These are phyloP conservation scores for Ormyrus rosae DNA, from an alignment of 2,888 invertebrate species.

Conservation along the genomic window DNA sequence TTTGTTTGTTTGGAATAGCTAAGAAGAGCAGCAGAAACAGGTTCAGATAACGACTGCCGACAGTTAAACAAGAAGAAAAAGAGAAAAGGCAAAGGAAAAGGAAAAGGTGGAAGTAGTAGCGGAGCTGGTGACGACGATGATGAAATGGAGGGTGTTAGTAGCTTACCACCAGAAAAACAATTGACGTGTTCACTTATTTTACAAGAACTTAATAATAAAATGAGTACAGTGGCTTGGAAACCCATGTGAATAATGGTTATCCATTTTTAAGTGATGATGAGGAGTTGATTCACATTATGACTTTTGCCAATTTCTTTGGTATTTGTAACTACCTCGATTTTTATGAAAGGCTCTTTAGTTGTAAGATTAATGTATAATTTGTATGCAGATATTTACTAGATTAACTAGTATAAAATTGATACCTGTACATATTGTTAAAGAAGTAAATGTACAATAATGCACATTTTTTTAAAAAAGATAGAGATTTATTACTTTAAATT, in stretches of 20 bases:
- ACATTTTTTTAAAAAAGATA: slow-evolving; percentile 36
- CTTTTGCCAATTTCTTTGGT: slow-evolving; percentile 43
- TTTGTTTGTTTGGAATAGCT: slow-evolving; percentile 62
- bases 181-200: slow-evolving; percentile 85
- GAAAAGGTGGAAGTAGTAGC: slow-evolving; percentile 74
- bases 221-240: slow-evolving; percentile 85
- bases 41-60: slow-evolving; percentile 72
- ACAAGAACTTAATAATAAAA: slow-evolving; percentile 88
- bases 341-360: slow-evolving; percentile 36
- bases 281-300: slow-evolving; percentile 40
- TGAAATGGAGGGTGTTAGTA: slow-evolving; percentile 78
- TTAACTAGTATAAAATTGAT: slow-evolving; percentile 24
- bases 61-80: slow-evolving; percentile 74
- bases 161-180: slow-evolving; percentile 81
- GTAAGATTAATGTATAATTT: slow-evolving; percentile 43
- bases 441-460: slow-evolving; percentile 14
- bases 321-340: slow-evolving; percentile 50
- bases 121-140: slow-evolving; percentile 78
- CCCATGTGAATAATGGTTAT: slow-evolving; percentile 71
- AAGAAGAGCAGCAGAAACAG: slow-evolving; percentile 70
- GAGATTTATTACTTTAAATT: not conserved
- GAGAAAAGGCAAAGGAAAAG: slow-evolving; percentile 72
- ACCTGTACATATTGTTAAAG: slow-evolving; percentile 45
- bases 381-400: slow-evolving; percentile 33
- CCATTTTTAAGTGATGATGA: slow-evolving; percentile 18